Conservation (phyloP, 2,113 vertebrate genomes). For the Etia nguti region DNA sequence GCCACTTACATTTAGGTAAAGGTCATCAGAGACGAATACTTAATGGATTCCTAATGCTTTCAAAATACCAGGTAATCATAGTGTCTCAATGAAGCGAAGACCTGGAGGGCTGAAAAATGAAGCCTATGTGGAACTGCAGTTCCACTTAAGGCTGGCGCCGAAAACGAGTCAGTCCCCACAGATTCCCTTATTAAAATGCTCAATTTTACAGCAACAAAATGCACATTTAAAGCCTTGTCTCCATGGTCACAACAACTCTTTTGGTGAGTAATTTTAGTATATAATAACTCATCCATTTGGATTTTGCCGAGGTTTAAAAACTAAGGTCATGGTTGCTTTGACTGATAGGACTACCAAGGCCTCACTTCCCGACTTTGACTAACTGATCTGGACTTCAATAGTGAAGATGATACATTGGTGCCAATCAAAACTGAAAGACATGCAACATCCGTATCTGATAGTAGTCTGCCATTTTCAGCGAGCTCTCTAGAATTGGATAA, state of each 20-base stretch:
- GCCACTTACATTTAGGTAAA: background rate
- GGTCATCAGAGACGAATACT: background rate
- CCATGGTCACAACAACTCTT: background rate
- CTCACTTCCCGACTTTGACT: background rate
- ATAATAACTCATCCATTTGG: background rate
- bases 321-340: background rate
- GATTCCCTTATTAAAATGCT: background rate
- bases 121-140: background rate
- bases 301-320: background rate
- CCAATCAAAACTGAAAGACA: background rate
- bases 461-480: background rate
- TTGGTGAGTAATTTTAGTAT: accelerated
- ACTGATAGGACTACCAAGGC: background rate
- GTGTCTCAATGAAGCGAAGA: background rate
- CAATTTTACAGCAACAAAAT: background rate
- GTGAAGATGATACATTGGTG: background rate
- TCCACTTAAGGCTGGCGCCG: background rate
- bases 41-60: background rate
- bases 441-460: background rate
- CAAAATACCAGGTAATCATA: background rate
- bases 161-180: background rate
- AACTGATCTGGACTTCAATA: background rate
- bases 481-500: background rate
- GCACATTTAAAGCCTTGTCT: background rate
- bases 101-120: background rate